These are phyloP conservation scores for Apis dorsata DNA, from an alignment of 1,140 invertebrate species.

Conservation along the genomic window DNA sequence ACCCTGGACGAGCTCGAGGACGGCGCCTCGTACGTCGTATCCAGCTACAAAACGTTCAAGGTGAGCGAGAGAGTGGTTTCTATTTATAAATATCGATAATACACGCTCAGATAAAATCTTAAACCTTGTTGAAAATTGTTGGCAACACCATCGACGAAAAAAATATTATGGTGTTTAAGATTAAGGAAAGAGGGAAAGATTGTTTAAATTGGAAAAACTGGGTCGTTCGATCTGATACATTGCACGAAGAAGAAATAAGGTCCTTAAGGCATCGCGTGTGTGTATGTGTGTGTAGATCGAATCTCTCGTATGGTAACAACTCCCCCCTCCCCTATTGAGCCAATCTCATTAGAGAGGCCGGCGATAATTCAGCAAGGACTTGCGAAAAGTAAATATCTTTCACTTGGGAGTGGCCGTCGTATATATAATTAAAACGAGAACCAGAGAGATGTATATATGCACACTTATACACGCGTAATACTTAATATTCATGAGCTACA, in stretches of 20 bases:
- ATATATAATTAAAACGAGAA: too few species aligned
- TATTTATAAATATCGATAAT: not conserved
- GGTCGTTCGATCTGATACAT: conserved; percentile 49
- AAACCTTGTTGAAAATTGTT: not conserved
- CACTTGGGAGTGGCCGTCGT: not conserved
- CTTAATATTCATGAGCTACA: conserved; percentile 52
- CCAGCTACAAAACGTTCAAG: conserved; percentile 95
- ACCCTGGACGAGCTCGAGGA: conserved; percentile 93
- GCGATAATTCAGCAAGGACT: conserved; percentile 54
- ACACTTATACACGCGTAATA: too few species aligned
- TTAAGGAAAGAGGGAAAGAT: not conserved
- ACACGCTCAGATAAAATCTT: too few species aligned
- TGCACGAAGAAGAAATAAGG: conserved; percentile 44
- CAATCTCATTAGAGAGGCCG: conserved; percentile 45
- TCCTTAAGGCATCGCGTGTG: conserved; percentile 51
- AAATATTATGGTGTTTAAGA: not conserved
- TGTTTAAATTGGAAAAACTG: conserved; percentile 44
- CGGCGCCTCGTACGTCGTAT: conserved; percentile 94
- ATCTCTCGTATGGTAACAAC: conserved; percentile 26
- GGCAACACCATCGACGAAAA: too few species aligned
- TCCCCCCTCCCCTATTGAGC: not conserved
- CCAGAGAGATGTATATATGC: too few species aligned
- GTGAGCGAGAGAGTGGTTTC: conserved; percentile 79
- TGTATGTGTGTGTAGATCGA: conserved; percentile 25
- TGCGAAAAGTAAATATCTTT: conserved; percentile 52